Conservation (phyloP, 2,113 vertebrate genomes). For the Panthera uncia region DNA sequence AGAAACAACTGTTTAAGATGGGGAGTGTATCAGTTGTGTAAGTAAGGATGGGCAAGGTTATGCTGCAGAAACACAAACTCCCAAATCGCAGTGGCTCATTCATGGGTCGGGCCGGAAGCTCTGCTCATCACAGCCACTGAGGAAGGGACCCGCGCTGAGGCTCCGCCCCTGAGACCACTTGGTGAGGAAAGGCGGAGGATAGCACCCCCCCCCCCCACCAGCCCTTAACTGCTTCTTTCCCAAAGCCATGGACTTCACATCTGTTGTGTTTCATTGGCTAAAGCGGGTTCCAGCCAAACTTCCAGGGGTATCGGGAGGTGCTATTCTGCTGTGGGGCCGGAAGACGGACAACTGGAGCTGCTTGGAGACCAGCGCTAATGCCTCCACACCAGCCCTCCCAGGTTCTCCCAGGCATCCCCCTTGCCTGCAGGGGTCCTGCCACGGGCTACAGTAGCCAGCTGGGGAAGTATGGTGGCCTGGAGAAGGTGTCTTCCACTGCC, state of each 20-base stretch:
- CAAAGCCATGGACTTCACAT: neutral
- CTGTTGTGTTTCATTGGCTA: neutral
- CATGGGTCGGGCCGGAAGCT: neutral
- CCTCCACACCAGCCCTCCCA: neutral
- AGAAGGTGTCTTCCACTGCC: neutral
- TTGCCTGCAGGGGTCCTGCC: neutral
- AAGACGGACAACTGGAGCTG: neutral
- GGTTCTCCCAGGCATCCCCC: neutral
- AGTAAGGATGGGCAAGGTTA: neutral
- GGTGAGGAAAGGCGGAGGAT: too few relatives aligned
- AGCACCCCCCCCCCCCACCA: neutral
- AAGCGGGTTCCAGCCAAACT: neutral
- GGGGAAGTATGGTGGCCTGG: neutral
- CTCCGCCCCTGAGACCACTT: neutral
- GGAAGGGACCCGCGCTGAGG: too few relatives aligned
- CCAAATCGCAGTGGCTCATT: neutral
- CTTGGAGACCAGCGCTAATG: neutral
- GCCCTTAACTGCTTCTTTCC: neutral
- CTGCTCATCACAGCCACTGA: neutral
- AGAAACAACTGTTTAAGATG: neutral
- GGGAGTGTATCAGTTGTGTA: too few relatives aligned
- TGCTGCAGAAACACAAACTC: neutral
- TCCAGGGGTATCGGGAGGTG: neutral
- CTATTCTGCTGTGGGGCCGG: neutral
- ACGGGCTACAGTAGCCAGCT: neutral